Evolutionary conservation across 2,888 invertebrate species (phyloP).

Genomic region (Diplazon laetatorius): DNA sequence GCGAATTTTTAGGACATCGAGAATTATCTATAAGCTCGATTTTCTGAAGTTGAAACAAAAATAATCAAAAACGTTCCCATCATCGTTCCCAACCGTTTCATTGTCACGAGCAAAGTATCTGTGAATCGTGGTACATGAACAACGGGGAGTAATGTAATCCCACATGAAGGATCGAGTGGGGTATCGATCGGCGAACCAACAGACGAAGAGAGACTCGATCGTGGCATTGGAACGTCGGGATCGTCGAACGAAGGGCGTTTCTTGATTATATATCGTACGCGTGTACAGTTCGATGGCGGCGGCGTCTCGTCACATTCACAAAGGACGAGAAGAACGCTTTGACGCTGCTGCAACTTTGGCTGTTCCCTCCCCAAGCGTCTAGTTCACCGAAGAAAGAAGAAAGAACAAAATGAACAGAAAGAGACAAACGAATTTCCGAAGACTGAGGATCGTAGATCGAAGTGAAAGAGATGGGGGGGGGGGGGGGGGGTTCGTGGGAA

Average conservation of each 20-base stretch:
- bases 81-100: constrained; percentile 19
- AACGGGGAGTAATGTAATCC: constrained; percentile 3
- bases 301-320: constrained; percentile 73
- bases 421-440: constrained; percentile 51
- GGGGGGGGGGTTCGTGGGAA: constrained; percentile 55
- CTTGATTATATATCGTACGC: constrained; percentile 74
- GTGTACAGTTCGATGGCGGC: constrained; percentile 71
- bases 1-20: not conserved
- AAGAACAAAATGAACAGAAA: constrained; percentile 53
- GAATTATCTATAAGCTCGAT: too few relatives aligned
- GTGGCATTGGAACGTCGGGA: constrained; percentile 73
- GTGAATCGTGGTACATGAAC: constrained; percentile 8
- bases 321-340: constrained; percentile 74
- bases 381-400: constrained; percentile 56
- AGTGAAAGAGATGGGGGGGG: constrained; percentile 53
- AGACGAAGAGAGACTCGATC: constrained; percentile 27
- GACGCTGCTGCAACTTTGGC: too few relatives aligned
- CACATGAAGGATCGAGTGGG: constrained; percentile 16
- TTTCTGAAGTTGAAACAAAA: constrained; percentile 1
- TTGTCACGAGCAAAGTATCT: constrained; percentile 40
- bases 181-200: constrained; percentile 42
- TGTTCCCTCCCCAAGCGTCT: constrained; percentile 61
- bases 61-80: not conserved
- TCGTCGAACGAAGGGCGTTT: constrained; percentile 72
- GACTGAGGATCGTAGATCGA: constrained; percentile 36